Base-by-base conservation (phyloP, 1,140 invertebrate species). In the Drosophila subpulchrella region DNA sequence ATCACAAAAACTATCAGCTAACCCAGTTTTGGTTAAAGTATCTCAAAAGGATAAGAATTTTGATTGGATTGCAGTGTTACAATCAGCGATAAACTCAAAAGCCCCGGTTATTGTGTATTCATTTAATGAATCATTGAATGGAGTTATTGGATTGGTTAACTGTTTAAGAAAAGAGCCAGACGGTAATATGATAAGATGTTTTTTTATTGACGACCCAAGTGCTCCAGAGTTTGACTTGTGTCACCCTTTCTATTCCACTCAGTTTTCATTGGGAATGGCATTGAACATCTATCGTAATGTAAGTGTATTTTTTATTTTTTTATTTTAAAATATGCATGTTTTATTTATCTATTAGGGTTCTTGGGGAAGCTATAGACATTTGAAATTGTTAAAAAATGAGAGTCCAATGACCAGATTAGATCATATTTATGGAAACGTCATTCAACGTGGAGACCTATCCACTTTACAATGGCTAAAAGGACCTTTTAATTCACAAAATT, bases 391-490 rank as follows among this genome's bases (percentile, higher is more conserved):
- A 17, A 42, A 92, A 6, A 71, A 92, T 41, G 92, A 92, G 4
- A 91, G 93, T 10, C 90, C 38, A 13, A 72, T 58, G 8, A 27
- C 72, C 2, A 63, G 77, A 38, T 12, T 57, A 5, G 88, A 94
- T 54, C 96, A 98, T 93, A 96, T 95, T 0, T 98, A 95, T 90
- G 95, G 96, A 0, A 97, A 98, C 92, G 95, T 96, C 0, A 74
- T 94, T 2, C 95, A 95, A 7, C 94, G 96, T 75, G 97, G 98
- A 53, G 98, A 99, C 92, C 93, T 99, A 17, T 96, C 96, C 0
- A 96, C 96, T 38, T 90, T 99, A 1, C 94, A 93, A 12, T 99
- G 98, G 98, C 93, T 98, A 1, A 93, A 96, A 92, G 96, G 95
- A 57, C 94, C 59, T 55, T 94, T 54, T 62, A 73, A 68, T 59